Conservation (phyloP, 2,113 vertebrate genomes). For the Archilochus colubris region DNA sequence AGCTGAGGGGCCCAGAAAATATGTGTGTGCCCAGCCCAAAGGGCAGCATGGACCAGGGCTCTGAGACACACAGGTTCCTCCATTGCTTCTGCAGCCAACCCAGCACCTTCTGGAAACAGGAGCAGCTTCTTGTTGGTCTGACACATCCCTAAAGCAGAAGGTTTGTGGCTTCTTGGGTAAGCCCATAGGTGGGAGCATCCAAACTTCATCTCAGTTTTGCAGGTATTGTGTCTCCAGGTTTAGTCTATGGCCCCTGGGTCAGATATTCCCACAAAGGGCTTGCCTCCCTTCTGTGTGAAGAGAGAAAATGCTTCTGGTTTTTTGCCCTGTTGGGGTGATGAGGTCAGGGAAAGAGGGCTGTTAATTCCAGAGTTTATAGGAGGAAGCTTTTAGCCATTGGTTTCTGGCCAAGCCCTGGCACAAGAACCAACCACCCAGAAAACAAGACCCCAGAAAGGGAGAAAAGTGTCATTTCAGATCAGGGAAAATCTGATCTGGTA, state of each 20-base stretch:
- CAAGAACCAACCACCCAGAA: conserved; percentile 7
- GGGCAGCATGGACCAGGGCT: neutral
- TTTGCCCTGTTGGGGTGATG: neutral
- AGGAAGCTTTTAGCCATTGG: conserved; percentile 36
- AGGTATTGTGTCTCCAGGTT: neutral
- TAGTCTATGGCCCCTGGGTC: neutral
- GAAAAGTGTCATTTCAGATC: conserved; percentile 37
- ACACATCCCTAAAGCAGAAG: fast-evolving
- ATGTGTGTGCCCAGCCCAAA: neutral
- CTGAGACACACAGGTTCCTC: neutral
- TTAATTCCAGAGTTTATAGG: neutral
- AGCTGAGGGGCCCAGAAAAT: no score
- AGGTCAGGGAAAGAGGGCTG: conserved; percentile 5
- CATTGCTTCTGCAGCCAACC: neutral
- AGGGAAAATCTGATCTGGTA: conserved; percentile 14
- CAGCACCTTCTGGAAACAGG: neutral
- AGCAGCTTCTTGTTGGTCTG: neutral
- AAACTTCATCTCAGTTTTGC: neutral
- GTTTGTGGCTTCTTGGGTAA: neutral
- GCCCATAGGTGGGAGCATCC: neutral
- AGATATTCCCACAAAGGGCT: neutral
- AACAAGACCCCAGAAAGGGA: conserved; percentile 24
- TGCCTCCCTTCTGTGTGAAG: neutral
- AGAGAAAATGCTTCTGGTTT: neutral
- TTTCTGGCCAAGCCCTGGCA: conserved; percentile 41